A percentile compares a stretch with the other conserved stretches of the same genome.
Evolutionary conservation across 2,113 vertebrate genomes (phyloP).

Genomic region (Panurus biarmicus): DNA sequence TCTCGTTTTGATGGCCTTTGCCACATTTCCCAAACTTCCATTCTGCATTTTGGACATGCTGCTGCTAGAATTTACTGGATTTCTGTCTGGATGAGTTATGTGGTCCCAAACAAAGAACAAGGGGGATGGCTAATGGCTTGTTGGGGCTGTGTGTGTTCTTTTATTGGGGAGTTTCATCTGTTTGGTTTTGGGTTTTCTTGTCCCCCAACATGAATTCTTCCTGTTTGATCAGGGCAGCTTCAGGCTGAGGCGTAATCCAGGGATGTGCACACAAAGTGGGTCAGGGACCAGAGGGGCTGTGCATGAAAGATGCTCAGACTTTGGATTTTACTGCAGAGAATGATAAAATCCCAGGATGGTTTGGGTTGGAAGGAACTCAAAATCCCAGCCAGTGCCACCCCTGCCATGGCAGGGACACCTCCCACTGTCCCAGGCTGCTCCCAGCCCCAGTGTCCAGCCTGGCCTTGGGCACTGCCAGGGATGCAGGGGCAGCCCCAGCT

Average conservation of each 20-base stretch:
- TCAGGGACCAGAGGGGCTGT: too few species aligned
- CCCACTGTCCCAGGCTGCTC: too few species aligned
- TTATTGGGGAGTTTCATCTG: neutral
- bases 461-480: neutral
- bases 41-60: accelerated
- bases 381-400: too few species aligned
- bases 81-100: accelerated
- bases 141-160: neutral
- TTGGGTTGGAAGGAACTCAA: neutral
- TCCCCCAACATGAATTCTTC: neutral
- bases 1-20: neutral
- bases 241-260: too few species aligned
- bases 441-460: neutral
- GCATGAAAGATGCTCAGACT: accelerated
- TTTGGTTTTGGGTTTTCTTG: neutral
- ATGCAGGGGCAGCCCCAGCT: neutral
- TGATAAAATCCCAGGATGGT: neutral
- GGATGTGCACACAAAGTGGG: accelerated
- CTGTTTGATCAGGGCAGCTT: accelerated
- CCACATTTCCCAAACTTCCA: accelerated
- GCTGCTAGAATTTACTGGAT: accelerated
- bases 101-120: neutral
- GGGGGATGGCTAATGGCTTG: neutral
- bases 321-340: neutral
- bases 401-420: neutral